phyloP scores from a whole-genome alignment of 2,888 invertebrate genomes.

The Pandemis corylana region DNA sequence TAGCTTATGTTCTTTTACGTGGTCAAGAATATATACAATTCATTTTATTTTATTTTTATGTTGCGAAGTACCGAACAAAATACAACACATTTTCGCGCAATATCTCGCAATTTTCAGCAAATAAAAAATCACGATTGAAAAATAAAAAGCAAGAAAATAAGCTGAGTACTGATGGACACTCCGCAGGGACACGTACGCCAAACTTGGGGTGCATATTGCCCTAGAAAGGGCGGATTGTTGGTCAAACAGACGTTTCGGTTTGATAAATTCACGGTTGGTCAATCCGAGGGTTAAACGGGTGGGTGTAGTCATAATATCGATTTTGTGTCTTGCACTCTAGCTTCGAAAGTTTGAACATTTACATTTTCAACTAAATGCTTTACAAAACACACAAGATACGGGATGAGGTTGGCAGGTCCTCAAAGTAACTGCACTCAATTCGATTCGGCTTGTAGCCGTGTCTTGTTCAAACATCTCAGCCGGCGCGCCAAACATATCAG shows the following conservation, averaged over 20 bases:
- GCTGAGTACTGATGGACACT: constrained; percentile 24
- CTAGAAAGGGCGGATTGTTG: constrained; percentile 39
- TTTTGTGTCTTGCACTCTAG: background rate
- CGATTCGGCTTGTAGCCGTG: constrained; percentile 62
- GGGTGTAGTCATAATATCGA: constrained; percentile 30
- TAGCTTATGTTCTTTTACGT: constrained; percentile 47
- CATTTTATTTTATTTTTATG: too few species aligned
- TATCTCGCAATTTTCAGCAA: background rate
- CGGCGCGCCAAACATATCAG: constrained; percentile 76
- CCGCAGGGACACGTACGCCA: constrained; percentile 29
- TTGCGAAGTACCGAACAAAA: too few species aligned
- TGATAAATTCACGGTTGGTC: constrained; percentile 40
- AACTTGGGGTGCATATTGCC: constrained; percentile 39
- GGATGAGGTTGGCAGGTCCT: constrained; percentile 52
- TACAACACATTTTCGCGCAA: too few species aligned
- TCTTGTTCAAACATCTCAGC: constrained; percentile 73
- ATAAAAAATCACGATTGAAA: constrained; percentile 1
- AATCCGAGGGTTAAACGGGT: constrained; percentile 36
- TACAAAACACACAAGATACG: constrained; percentile 36
- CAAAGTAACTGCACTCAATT: constrained; percentile 72
- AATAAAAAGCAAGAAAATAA: constrained; percentile 21
- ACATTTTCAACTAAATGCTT: constrained; percentile 15
- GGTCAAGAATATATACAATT: background rate
- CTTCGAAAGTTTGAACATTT: constrained; percentile 1
- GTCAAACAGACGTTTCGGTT: constrained; percentile 39